Conservation (phyloP, 2,888 invertebrate species). For the Amphipoea oculea region DNA sequence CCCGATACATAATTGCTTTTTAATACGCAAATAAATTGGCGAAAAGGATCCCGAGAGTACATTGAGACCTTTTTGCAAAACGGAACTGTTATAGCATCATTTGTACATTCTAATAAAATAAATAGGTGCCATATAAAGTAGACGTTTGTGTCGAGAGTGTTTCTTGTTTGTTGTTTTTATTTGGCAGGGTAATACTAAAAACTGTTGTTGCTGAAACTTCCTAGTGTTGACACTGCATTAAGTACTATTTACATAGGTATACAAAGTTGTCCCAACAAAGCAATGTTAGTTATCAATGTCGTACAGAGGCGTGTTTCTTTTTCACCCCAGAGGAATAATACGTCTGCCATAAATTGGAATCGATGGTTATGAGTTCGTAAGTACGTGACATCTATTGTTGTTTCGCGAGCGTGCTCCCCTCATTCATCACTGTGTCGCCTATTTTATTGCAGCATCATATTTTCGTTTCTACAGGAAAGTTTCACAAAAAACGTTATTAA, state of each 20-base stretch:
- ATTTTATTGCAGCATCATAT: conserved; percentile 74
- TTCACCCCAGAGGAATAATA: conserved; percentile 67
- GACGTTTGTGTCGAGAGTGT: background rate
- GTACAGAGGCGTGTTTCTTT: conserved; percentile 45
- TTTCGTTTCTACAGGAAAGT: conserved; percentile 62
- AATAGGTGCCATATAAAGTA: conserved; percentile 7
- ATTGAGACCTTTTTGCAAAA: conserved; percentile 18
- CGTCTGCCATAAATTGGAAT: conserved; percentile 81
- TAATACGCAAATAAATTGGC: conserved; percentile 35
- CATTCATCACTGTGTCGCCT: conserved; percentile 80
- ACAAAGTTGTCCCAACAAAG: conserved; percentile 12
- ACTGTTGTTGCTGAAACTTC: background rate
- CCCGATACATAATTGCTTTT: conserved; percentile 30
- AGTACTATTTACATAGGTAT: background rate
- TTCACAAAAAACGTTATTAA: conserved; percentile 54
- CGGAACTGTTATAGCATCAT: conserved; percentile 14
- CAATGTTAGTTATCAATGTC: conserved; percentile 40
- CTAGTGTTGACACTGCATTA: background rate
- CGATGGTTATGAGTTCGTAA: conserved; percentile 85
- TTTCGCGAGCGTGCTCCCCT: conserved; percentile 69
- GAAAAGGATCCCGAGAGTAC: conserved; percentile 15
- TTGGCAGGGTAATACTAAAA: background rate
- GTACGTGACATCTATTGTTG: conserved; percentile 84
- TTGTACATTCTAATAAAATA: conserved; percentile 25
- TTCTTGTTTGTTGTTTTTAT: conserved; percentile 8